Percentiles rank a stretch among this genome's conserved stretches.
These are phyloP conservation scores for Acipenser ruthenus DNA, from an alignment of 2,797 vertebrate genomes.

Conservation along the genomic window DNA sequence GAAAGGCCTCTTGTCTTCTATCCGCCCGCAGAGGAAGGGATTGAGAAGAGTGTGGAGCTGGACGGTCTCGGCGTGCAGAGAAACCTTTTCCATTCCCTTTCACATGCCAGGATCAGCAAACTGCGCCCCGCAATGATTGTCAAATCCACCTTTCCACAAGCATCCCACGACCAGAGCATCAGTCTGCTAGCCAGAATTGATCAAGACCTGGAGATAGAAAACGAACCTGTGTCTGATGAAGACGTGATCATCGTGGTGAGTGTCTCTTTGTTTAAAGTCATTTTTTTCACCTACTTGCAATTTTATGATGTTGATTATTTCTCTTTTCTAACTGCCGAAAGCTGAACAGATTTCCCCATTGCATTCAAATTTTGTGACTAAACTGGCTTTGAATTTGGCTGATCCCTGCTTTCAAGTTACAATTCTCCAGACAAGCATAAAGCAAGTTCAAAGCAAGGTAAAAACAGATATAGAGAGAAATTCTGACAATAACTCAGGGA, in stretches of 20 bases:
- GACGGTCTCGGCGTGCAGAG: not conserved
- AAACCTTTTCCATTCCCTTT: not conserved
- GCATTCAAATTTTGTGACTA: too few relatives aligned
- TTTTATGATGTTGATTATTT: too few relatives aligned
- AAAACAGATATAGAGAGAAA: too few relatives aligned
- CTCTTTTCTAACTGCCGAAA: too few relatives aligned
- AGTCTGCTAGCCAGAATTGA: not conserved
- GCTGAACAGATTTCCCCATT: too few relatives aligned
- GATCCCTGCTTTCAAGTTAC: too few relatives aligned
- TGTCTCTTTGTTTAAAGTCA: too few relatives aligned
- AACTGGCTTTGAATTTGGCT: too few relatives aligned
- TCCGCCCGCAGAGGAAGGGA: not conserved
- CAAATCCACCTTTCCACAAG: not conserved
- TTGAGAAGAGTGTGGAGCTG: not conserved
- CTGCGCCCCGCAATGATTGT: not conserved
- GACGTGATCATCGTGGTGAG: not conserved
- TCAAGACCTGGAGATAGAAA: not conserved
- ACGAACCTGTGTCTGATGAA: not conserved
- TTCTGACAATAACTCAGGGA: too few relatives aligned
- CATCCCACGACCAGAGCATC: not conserved
- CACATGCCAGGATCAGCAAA: not conserved
- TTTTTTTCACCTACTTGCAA: too few relatives aligned
- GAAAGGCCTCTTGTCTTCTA: slow-evolving; percentile 9
- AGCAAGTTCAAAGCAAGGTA: too few relatives aligned
- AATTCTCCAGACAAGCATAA: too few relatives aligned